Conservation (phyloP, 2,888 invertebrate genomes). For the Andrena dorsata region DNA sequence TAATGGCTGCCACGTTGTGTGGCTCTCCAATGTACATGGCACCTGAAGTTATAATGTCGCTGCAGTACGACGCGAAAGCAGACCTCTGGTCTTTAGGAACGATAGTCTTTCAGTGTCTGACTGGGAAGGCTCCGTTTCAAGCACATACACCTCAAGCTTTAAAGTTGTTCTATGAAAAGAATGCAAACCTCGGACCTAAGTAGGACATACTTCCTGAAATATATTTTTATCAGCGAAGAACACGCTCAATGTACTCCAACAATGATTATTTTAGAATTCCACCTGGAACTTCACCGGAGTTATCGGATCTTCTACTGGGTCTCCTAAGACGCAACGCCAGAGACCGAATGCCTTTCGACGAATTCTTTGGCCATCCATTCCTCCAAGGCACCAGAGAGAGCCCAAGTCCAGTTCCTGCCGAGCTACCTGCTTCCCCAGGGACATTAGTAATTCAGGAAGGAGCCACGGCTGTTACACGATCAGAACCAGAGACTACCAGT, state of each 20-base stretch:
- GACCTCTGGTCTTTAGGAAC: constrained; percentile 99
- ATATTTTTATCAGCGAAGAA: neutral
- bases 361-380: constrained; percentile 98
- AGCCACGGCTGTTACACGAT: constrained; percentile 66
- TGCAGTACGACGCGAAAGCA: constrained; percentile 99
- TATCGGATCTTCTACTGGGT: constrained; percentile 94
- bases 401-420: constrained; percentile 84
- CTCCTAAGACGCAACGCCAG: constrained; percentile 96
- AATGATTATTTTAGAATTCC: constrained; percentile 90
- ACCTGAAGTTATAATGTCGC: constrained; percentile 99
- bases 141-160: constrained; percentile 99
- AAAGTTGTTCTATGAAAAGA: constrained; percentile 98
- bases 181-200: constrained; percentile 95
- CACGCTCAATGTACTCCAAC: constrained; percentile 16
- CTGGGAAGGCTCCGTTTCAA: constrained; percentile 99
- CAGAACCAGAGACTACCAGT: constrained; percentile 79
- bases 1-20: constrained; percentile 99
- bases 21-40: constrained; percentile 99
- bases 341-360: constrained; percentile 98
- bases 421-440: constrained; percentile 81
- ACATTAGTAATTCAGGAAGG: constrained; percentile 76
- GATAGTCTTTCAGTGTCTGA: constrained; percentile 99
- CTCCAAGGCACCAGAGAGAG: constrained; percentile 88
- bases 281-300: constrained; percentile 94
- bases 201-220: constrained; percentile 85